Conservation (phyloP, 2,797 vertebrate species). For the Prunella strophiata region DNA sequence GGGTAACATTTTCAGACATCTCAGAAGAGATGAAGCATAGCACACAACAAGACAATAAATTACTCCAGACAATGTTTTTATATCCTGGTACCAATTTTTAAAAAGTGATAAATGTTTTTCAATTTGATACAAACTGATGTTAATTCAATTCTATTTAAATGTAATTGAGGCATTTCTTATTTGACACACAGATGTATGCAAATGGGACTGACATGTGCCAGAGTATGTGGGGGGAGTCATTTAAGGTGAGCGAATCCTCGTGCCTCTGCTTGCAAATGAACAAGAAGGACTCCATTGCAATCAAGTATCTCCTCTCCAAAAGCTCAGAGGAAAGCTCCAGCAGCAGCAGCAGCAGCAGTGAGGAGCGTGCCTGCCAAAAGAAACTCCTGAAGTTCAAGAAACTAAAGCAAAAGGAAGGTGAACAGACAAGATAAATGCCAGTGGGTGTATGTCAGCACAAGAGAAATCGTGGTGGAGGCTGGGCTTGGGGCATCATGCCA, state of each 20-base stretch:
- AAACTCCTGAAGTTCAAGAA: conserved; percentile 28
- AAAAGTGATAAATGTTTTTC: background rate
- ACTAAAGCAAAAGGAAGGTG: background rate
- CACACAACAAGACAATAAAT: background rate
- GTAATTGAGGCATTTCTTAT: background rate
- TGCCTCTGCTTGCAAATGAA: conserved; percentile 77
- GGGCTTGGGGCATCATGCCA: background rate
- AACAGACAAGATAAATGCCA: conserved; percentile 27
- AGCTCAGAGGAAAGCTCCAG: conserved; percentile 62
- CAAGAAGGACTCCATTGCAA: conserved; percentile 50
- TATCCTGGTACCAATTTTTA: background rate
- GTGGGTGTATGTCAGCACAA: background rate
- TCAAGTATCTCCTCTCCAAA: conserved; percentile 42
- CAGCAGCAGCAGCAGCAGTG: conserved; percentile 5
- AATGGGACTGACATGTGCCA: conserved; percentile 73
- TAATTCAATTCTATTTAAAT: background rate
- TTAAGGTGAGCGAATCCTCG: conserved; percentile 63
- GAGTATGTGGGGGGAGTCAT: conserved; percentile 73
- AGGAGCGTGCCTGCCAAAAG: conserved; percentile 51
- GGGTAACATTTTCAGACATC: background rate
- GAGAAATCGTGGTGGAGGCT: background rate
- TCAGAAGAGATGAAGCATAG: background rate
- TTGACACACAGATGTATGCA: conserved; percentile 64
- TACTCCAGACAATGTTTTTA: background rate
- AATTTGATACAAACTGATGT: background rate